These are phyloP conservation scores for Carposina sasakii DNA, from an alignment of 1,140 invertebrate genomes.

Conservation along the genomic window DNA sequence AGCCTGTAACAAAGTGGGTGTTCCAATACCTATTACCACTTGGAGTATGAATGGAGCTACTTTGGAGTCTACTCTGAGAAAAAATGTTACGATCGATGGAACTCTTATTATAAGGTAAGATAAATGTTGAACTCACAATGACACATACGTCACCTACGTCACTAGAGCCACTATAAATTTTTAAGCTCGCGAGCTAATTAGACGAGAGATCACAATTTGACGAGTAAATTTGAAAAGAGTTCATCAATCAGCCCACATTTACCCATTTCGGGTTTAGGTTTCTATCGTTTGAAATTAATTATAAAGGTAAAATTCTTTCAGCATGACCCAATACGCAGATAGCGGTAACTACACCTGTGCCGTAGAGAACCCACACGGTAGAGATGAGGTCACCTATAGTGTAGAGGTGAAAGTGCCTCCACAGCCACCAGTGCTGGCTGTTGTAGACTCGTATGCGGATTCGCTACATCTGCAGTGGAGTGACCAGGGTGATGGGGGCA, in stretches of 20 bases:
- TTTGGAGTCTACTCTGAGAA: slow-evolving; percentile 79
- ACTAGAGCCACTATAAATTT: no score
- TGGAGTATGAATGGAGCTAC: slow-evolving; percentile 83
- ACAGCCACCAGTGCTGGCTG: slow-evolving; percentile 77
- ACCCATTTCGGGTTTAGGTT: no score
- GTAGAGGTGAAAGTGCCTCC: slow-evolving; percentile 80
- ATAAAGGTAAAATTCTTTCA: slow-evolving; percentile 17
- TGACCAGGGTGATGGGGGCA: slow-evolving; percentile 80
- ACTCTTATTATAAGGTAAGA: slow-evolving; percentile 81
- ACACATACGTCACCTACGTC: no score
- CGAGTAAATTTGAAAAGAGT: no score
- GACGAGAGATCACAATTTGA: no score
- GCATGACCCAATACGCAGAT: slow-evolving; percentile 81
- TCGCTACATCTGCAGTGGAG: slow-evolving; percentile 80
- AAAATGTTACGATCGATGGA: slow-evolving; percentile 78
- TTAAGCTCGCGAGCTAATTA: no score
- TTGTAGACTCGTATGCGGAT: slow-evolving; percentile 81
- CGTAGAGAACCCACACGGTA: slow-evolving; percentile 88
- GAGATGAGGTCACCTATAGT: slow-evolving; percentile 87
- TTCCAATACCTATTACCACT: slow-evolving; percentile 80
- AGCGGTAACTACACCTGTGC: slow-evolving; percentile 93
- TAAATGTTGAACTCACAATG: no score
- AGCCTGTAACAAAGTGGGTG: slow-evolving; percentile 86
- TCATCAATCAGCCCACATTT: no score
- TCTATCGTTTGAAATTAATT: no score